Conservation (phyloP, 2,113 vertebrate genomes). For the Edolisoma coerulescens region DNA sequence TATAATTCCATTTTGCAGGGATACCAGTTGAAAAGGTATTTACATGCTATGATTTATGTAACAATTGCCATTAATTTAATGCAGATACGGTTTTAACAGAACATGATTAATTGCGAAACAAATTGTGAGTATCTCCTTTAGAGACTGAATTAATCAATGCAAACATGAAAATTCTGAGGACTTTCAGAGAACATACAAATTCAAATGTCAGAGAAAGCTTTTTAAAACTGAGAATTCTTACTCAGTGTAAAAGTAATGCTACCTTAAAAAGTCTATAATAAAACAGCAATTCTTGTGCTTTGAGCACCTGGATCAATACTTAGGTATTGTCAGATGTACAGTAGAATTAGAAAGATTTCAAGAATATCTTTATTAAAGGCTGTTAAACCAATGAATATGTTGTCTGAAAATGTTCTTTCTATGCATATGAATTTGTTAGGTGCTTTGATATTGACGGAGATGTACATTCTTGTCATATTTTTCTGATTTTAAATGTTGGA, state of each 20-base stretch:
- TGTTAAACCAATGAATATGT: background rate
- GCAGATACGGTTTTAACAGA: background rate
- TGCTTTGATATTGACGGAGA: background rate
- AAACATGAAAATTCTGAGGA: background rate
- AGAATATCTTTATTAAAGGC: background rate
- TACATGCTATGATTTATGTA: slow-evolving; percentile 20
- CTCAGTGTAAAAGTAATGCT: background rate
- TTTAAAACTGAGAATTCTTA: background rate
- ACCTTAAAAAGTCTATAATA: background rate
- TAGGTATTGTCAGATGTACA: background rate
- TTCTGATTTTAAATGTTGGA: background rate
- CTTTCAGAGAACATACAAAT: background rate
- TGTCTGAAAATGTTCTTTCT: background rate
- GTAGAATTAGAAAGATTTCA: background rate
- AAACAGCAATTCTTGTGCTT: background rate
- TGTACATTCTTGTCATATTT: background rate
- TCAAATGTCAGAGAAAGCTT: background rate
- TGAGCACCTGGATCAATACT: background rate
- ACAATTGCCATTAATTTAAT: slow-evolving; percentile 34
- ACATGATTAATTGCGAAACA: slow-evolving; percentile 35
- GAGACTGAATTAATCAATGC: background rate
- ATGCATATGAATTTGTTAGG: background rate
- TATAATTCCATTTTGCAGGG: slow-evolving; percentile 25
- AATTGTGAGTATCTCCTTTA: background rate
- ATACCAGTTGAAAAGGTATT: slow-evolving; percentile 40